Conservation (phyloP, 2,797 vertebrate species). For the Uromys caudimaculatus region DNA sequence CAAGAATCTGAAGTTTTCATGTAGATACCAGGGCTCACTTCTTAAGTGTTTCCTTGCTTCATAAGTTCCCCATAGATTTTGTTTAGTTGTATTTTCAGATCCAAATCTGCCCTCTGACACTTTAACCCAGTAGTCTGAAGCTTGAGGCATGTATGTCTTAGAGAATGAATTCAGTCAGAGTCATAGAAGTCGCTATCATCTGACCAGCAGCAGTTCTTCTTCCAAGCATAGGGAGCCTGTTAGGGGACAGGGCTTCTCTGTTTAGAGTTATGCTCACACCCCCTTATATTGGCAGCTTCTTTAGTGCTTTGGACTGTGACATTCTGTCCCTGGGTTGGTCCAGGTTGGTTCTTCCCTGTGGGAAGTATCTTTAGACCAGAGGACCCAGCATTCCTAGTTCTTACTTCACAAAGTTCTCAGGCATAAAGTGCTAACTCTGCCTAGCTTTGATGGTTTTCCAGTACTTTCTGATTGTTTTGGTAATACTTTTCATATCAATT, state of each 20-base stretch:
- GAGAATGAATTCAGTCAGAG: background rate
- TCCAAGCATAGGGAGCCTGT: background rate
- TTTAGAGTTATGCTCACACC: background rate
- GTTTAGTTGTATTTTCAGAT: background rate
- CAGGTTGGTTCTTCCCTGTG: background rate
- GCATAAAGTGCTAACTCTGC: background rate
- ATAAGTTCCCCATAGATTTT: background rate
- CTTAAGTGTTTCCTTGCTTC: background rate
- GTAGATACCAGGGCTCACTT: background rate
- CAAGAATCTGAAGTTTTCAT: background rate
- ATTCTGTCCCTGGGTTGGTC: background rate
- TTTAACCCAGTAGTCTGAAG: background rate
- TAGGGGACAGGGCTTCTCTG: background rate
- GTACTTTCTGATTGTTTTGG: background rate
- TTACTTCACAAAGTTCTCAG: background rate
- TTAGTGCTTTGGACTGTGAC: background rate
- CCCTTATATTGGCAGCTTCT: background rate
- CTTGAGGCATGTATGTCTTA: background rate
- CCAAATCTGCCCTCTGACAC: background rate
- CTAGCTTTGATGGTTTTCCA: constrained; percentile 7
- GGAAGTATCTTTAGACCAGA: background rate
- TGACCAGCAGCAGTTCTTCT: background rate
- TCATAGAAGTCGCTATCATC: background rate
- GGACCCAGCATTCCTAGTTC: background rate
- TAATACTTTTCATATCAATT: constrained; percentile 8